Evolutionary conservation across 2,797 vertebrate species (phyloP).

Genomic region (Pseudochirops cupreus): DNA sequence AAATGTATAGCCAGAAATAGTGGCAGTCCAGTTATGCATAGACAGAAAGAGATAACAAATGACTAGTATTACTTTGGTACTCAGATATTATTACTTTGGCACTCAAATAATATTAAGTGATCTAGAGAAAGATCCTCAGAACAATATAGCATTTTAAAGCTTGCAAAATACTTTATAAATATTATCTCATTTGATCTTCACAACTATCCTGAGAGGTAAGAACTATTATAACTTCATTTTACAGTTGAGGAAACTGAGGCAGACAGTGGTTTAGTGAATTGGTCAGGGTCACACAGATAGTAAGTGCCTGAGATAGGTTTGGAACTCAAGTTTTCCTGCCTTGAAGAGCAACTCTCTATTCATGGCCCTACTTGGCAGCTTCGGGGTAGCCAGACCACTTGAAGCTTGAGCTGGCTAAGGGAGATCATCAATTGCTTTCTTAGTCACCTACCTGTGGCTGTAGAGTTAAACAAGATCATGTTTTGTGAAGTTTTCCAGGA

Average conservation of each 20-base stretch:
- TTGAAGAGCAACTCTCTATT: background rate
- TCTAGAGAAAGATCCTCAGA: background rate
- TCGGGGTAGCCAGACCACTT: background rate
- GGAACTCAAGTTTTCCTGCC: background rate
- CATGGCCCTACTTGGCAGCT: background rate
- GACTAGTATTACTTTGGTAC: background rate
- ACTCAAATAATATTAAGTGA: background rate
- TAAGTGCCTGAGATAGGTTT: background rate
- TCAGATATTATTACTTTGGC: background rate
- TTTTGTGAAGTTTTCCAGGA: background rate
- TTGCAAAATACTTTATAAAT: background rate
- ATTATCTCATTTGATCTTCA: background rate
- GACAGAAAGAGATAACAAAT: background rate
- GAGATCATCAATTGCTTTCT: background rate
- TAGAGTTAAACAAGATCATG: background rate
- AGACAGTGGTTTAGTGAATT: background rate
- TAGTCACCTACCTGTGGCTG: background rate
- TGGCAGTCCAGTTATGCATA: background rate
- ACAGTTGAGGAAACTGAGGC: background rate
- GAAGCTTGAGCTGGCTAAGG: background rate
- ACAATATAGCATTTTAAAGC: background rate
- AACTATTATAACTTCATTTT: background rate
- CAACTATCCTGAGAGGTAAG: background rate
- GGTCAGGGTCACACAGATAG: background rate
- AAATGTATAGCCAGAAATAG: background rate